phyloP scores from a whole-genome alignment of 1,140 invertebrate genomes.

The Danaus melanippus region DNA sequence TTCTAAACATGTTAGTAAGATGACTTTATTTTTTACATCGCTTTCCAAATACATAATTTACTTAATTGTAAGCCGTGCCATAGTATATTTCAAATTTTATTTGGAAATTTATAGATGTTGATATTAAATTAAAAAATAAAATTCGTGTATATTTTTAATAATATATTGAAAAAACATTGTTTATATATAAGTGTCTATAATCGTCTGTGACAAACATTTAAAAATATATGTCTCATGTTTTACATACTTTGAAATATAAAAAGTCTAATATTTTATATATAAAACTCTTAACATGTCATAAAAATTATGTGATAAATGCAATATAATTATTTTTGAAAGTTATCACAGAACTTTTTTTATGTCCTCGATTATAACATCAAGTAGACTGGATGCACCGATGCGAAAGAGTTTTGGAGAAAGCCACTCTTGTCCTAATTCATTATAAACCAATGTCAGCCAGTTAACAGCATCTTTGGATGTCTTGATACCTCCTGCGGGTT shows the following conservation, averaged over 20 bases:
- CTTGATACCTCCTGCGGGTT: conserved; percentile 96
- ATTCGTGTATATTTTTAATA: not conserved
- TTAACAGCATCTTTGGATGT: conserved; percentile 88
- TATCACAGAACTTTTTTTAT: conserved; percentile 75
- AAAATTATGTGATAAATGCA: too few species aligned
- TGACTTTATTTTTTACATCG: too few species aligned
- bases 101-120: conserved; percentile 1
- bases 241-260: too few species aligned
- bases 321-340: conserved; percentile 11
- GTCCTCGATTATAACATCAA: conserved; percentile 69
- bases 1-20: not conserved
- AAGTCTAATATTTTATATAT: too few species aligned
- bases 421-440: conserved; percentile 91
- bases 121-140: conserved; percentile 1
- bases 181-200: too few species aligned
- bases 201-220: too few species aligned
- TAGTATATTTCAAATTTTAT: not conserved
- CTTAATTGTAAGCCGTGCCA: conserved; percentile 1
- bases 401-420: conserved; percentile 87
- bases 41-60: conserved; percentile 1
- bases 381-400: conserved; percentile 93
- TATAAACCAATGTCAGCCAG: conserved; percentile 90
- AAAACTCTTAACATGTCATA: too few species aligned
- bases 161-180: too few species aligned
- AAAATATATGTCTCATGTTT: too few species aligned